A percentile compares a stretch with the other conserved stretches of the same genome.
Evolutionary conservation across 2,113 vertebrate genomes (phyloP).

Genomic region (Synodontis membranacea): DNA sequence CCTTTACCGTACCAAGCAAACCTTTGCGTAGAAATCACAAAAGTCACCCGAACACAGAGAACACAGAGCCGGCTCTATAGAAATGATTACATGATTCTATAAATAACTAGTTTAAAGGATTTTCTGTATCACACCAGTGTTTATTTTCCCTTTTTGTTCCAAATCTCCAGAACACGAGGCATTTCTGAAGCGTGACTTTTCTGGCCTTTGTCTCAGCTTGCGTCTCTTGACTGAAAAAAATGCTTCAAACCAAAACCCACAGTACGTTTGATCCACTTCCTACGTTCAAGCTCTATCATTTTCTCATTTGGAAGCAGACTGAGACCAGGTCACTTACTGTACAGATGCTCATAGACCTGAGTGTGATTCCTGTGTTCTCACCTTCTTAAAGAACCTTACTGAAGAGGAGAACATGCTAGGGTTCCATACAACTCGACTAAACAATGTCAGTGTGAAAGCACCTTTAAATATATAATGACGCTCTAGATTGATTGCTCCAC

Average conservation of each 20-base stretch:
- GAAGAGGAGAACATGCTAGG: too few species aligned
- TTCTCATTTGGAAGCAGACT: background rate
- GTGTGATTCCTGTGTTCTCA: too few species aligned
- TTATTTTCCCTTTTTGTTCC: background rate
- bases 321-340: too few species aligned
- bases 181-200: background rate
- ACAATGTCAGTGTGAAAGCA: too few species aligned
- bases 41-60: background rate
- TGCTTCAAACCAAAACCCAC: too few species aligned
- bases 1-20: background rate
- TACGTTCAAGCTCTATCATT: background rate
- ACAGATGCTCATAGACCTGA: too few species aligned
- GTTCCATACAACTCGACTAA: too few species aligned
- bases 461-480: too few species aligned
- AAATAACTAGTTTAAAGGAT: background rate
- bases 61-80: background rate
- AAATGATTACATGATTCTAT: background rate
- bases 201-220: too few species aligned
- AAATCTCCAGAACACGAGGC: background rate
- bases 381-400: too few species aligned
- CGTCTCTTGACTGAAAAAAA: too few species aligned
- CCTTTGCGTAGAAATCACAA: background rate
- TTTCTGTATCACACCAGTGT: background rate
- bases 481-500: background rate
- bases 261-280: background rate